These are phyloP conservation scores for Cuniculus paca DNA, from an alignment of 2,797 vertebrate genomes.

Conservation along the genomic window DNA sequence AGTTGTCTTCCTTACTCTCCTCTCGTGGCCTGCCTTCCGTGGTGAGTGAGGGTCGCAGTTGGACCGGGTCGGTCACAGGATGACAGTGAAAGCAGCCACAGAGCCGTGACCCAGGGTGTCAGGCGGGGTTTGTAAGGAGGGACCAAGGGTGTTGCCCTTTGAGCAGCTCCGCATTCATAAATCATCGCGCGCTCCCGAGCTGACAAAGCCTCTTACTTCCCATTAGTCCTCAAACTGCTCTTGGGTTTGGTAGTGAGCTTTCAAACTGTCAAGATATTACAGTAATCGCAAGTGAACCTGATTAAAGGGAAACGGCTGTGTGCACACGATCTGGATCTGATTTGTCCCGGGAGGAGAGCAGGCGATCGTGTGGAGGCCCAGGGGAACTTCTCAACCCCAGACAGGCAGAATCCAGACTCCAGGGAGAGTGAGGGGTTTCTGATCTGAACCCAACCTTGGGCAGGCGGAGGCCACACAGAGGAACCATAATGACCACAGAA, in stretches of 20 bases:
- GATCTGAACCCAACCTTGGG: background rate
- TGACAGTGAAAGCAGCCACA: background rate
- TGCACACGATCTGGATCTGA: background rate
- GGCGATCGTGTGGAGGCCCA: too few relatives aligned
- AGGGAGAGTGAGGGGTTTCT: background rate
- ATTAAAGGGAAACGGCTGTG: background rate
- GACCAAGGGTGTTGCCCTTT: background rate
- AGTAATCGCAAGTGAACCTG: background rate
- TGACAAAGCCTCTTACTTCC: background rate
- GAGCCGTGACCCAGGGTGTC: accelerated
- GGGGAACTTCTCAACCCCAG: background rate
- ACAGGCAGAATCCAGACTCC: background rate
- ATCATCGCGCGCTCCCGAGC: background rate
- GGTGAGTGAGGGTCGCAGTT: background rate
- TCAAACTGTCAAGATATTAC: slow-evolving; percentile 28
- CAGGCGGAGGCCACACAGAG: accelerated
- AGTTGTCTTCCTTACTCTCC: background rate
- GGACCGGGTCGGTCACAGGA: background rate
- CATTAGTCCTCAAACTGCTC: background rate
- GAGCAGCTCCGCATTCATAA: background rate
- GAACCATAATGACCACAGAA: accelerated
- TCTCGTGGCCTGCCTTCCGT: accelerated
- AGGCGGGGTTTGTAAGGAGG: background rate
- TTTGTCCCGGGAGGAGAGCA: background rate
- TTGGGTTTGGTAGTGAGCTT: background rate